Percentiles rank a stretch among this genome's conserved stretches.
These are phyloP conservation scores for Nemoura dubitans DNA, from an alignment of 2,888 invertebrate genomes.

Conservation along the genomic window DNA sequence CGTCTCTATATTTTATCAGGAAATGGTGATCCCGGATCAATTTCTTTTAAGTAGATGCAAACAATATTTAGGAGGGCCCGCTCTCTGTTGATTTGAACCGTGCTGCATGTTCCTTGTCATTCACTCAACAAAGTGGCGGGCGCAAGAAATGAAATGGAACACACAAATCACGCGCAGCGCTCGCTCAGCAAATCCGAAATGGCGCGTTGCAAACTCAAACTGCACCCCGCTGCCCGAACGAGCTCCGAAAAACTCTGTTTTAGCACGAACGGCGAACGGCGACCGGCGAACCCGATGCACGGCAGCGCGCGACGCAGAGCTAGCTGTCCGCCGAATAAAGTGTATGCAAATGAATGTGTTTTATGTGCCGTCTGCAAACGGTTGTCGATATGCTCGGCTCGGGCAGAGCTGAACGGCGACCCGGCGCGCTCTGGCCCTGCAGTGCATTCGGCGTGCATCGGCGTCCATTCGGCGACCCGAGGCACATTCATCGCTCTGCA, in stretches of 20 bases:
- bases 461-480: too few species aligned
- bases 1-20: neutral
- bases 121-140: neutral
- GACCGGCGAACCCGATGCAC: too few species aligned
- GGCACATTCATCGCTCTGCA: neutral
- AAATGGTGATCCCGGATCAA: neutral
- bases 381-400: neutral
- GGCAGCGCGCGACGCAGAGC: neutral
- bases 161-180: neutral
- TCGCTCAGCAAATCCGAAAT: neutral
- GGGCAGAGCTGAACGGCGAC: neutral
- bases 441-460: too few species aligned
- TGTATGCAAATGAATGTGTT: neutral
- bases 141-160: neutral
- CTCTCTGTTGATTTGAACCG: neutral
- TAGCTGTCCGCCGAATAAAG: neutral
- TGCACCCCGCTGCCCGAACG: neutral
- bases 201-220: neutral
- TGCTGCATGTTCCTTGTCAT: neutral
- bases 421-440: too few species aligned
- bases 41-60: neutral
- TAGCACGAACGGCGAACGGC: neutral
- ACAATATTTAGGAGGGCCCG: neutral
- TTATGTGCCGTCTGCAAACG: neutral
- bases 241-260: neutral